Conservation (phyloP, 2,888 invertebrate species). For the Metallyticus violacea region DNA sequence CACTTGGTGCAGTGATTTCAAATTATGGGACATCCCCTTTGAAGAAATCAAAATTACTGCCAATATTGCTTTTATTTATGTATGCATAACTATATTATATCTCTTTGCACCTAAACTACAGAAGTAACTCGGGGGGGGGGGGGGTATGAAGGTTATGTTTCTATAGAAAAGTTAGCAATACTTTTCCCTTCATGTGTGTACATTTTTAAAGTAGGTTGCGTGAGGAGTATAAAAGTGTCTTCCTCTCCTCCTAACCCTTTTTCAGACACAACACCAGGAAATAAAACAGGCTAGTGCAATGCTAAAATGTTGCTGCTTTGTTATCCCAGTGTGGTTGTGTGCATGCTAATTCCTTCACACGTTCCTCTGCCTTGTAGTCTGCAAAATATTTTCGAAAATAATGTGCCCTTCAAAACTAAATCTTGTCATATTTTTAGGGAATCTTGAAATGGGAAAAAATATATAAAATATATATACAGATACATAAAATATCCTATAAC, state of each 20-base stretch:
- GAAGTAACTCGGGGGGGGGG: not conserved
- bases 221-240: not conserved
- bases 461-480: not conserved
- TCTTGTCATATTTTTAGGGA: not conserved
- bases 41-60: conserved; percentile 20
- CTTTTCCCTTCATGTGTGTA: not conserved
- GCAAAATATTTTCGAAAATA: not conserved
- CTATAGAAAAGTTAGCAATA: not conserved
- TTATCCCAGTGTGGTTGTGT: not conserved
- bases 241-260: not conserved
- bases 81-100: not conserved
- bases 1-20: conserved; percentile 11
- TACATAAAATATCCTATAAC: not conserved
- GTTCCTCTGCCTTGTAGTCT: not conserved
- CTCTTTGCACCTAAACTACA: not conserved
- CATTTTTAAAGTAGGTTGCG: not conserved
- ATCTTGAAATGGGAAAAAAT: not conserved
- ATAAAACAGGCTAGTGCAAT: not conserved
- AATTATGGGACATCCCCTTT: conserved; percentile 6
- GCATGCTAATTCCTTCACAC: not conserved
- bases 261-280: not conserved
- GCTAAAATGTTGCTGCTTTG: not conserved
- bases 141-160: not conserved
- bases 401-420: not conserved
- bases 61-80: not conserved